Evolutionary conservation across 2,797 vertebrate species (phyloP).

Genomic region (Intellagama lesueurii): DNA sequence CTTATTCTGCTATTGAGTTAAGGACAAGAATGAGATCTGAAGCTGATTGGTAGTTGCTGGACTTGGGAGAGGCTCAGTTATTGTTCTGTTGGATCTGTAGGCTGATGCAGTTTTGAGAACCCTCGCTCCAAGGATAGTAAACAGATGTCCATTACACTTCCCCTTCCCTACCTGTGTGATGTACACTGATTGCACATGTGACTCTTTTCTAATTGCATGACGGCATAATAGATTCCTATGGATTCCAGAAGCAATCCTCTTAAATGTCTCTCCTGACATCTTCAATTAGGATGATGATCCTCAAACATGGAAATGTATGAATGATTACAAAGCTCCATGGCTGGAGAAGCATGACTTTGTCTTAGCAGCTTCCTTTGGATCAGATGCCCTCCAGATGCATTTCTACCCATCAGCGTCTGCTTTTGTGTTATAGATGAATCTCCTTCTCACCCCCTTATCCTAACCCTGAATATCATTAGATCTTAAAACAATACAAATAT

Average conservation of each 20-base stretch:
- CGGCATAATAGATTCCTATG: background rate
- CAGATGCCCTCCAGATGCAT: background rate
- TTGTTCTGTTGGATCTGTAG: conserved; percentile 15
- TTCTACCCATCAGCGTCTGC: too few relatives aligned
- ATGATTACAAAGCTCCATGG: background rate
- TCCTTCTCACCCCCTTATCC: too few relatives aligned
- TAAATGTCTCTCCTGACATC: background rate
- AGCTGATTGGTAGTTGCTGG: background rate
- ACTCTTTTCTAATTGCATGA: conserved; percentile 2
- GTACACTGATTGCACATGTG: background rate
- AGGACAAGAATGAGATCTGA: background rate
- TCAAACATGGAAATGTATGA: background rate
- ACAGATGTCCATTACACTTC: background rate
- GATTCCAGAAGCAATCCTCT: conserved; percentile 3
- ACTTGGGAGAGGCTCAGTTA: background rate
- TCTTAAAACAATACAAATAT: too few relatives aligned
- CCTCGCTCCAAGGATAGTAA: background rate
- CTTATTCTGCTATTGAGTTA: background rate
- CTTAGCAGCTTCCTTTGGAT: background rate
- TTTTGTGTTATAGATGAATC: background rate
- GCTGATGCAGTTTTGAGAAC: conserved; percentile 5
- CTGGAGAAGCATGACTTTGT: background rate
- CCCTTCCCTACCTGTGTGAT: background rate
- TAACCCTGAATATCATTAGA: too few relatives aligned
- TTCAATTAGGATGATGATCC: background rate